Evolutionary conservation across 2,888 invertebrate species (phyloP).

Genomic region (Brenthis daphne): DNA sequence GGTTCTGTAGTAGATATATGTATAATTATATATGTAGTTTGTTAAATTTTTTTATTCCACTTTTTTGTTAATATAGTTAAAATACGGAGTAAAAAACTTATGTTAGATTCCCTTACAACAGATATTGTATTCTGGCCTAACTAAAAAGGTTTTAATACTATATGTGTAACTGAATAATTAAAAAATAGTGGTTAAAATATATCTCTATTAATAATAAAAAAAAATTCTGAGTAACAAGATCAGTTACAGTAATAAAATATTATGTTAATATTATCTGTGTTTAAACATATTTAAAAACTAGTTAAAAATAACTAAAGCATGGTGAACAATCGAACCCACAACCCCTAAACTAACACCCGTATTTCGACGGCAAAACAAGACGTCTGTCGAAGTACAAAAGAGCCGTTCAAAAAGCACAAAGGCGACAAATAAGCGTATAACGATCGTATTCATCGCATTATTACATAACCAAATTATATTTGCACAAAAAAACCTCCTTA

Average conservation of each 20-base stretch:
- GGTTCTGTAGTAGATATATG: constrained; percentile 38
- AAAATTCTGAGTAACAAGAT: too few species aligned
- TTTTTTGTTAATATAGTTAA: neutral
- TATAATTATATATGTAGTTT: neutral
- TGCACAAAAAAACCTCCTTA: constrained; percentile 30
- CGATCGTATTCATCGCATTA: constrained; percentile 71
- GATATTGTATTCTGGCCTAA: too few species aligned
- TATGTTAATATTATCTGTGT: too few species aligned
- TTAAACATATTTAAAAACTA: constrained; percentile 3
- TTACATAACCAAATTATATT: constrained; percentile 45
- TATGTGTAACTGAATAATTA: too few species aligned
- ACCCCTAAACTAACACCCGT: constrained; percentile 53
- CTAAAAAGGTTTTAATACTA: too few species aligned
- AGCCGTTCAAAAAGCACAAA: constrained; percentile 61
- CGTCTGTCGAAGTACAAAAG: constrained; percentile 70
- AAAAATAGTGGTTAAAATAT: too few species aligned
- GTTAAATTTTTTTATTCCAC: neutral
- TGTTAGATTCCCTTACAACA: too few species aligned
- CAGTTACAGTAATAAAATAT: too few species aligned
- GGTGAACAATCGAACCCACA: constrained; percentile 28
- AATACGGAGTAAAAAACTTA: neutral
- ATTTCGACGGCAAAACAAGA: constrained; percentile 65
- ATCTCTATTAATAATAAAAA: too few species aligned
- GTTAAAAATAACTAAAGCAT: constrained; percentile 12
- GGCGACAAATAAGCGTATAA: constrained; percentile 76